phyloP scores from a whole-genome alignment of 2,113 vertebrate species.

The Prunella fulvescens region DNA sequence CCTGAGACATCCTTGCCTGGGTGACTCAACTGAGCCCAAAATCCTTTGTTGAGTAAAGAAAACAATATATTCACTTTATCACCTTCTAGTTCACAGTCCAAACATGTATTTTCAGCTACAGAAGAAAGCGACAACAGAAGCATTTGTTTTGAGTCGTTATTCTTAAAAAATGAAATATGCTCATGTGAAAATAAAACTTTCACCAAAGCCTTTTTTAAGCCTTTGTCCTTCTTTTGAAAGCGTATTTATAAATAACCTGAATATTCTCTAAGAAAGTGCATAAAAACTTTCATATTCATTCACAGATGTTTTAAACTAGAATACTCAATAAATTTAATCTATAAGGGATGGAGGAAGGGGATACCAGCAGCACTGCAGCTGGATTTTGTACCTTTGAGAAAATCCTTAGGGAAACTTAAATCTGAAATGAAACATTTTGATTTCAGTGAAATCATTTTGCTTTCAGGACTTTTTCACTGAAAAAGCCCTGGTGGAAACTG shows the following conservation, averaged over 20 bases:
- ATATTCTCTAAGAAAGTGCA: neutral
- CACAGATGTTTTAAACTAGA: neutral
- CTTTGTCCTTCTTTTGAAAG: neutral
- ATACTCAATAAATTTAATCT: neutral
- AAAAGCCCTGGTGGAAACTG: neutral
- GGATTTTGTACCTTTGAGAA: neutral
- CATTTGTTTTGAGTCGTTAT: neutral
- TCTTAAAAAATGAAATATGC: neutral
- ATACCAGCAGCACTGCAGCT: neutral
- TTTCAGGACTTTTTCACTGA: neutral
- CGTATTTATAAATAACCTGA: neutral
- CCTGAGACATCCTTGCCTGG: neutral
- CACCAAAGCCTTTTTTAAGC: neutral
- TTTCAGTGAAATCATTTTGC: neutral
- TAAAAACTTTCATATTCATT: neutral
- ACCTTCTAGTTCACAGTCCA: neutral
- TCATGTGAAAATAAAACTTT: neutral
- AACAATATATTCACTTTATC: neutral
- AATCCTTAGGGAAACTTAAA: neutral
- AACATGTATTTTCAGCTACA: neutral
- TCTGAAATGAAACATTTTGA: neutral
- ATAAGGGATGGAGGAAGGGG: neutral
- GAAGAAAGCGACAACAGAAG: neutral
- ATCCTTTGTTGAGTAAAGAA: neutral
- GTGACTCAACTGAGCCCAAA: neutral